phyloP scores from a whole-genome alignment of 1,140 invertebrate species.

The Ephestia elutella region DNA sequence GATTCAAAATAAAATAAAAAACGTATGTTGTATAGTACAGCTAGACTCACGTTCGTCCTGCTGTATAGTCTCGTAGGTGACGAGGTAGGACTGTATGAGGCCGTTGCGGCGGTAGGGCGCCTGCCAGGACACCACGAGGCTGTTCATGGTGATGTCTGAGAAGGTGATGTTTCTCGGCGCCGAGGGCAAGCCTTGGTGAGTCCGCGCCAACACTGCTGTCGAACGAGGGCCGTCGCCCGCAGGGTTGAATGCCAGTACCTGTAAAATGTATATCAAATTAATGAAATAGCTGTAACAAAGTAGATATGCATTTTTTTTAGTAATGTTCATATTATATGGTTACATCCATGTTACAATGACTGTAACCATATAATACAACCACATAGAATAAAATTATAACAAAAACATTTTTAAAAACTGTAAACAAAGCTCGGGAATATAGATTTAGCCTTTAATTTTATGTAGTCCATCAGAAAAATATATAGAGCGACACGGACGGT shows the following conservation, averaged over 20 bases:
- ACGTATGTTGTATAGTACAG: background rate
- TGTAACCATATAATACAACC: no score
- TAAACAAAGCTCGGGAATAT: no score
- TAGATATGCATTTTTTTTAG: no score
- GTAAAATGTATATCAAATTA: background rate
- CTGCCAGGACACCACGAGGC: constrained; percentile 92
- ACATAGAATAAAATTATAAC: no score
- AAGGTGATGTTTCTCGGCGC: constrained; percentile 88
- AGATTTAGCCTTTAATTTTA: no score
- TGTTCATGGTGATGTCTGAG: constrained; percentile 95
- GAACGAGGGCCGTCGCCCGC: constrained; percentile 96
- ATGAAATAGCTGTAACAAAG: no score
- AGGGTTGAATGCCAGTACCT: constrained; percentile 96
- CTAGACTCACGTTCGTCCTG: constrained; percentile 87
- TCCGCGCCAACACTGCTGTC: constrained; percentile 83
- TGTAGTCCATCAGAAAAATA: no score
- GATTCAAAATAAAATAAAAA: no score
- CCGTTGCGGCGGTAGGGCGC: constrained; percentile 94
- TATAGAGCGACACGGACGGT: no score
- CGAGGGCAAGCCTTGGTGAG: constrained; percentile 87
- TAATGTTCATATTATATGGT: no score
- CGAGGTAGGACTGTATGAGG: constrained; percentile 91
- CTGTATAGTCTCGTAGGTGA: constrained; percentile 95
- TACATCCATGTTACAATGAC: no score
- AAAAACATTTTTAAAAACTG: no score